Evolutionary conservation across 2,888 invertebrate species (phyloP).

Genomic region (Clivina fossor): DNA sequence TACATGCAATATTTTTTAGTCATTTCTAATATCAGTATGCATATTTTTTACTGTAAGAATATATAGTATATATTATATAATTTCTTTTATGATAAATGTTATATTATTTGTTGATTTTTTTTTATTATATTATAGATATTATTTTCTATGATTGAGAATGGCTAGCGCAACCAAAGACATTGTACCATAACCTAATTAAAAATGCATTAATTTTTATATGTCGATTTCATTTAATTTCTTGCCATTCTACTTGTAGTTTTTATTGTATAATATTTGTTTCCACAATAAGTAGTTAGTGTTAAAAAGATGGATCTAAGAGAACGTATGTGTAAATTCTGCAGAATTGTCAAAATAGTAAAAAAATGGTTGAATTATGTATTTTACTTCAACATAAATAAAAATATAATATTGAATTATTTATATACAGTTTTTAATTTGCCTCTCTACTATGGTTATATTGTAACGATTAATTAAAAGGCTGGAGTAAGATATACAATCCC

Average conservation of each 20-base stretch:
- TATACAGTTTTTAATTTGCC: background rate
- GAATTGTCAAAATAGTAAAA: conserved; percentile 50
- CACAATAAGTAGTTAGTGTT: conserved; percentile 41
- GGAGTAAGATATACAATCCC: too few relatives aligned
- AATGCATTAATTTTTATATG: conserved; percentile 42
- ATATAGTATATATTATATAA: conserved; percentile 40
- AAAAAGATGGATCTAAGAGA: conserved; percentile 49
- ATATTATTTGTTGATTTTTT: conserved; percentile 45
- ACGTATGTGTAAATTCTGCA: conserved; percentile 53
- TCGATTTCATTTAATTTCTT: conserved; percentile 41
- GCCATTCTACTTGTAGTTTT: conserved; percentile 43
- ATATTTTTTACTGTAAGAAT: conserved; percentile 35
- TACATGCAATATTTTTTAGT: conserved; percentile 36
- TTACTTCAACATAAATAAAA: conserved; percentile 45
- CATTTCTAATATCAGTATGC: conserved; percentile 25
- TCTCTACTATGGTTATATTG: background rate
- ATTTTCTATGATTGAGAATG: conserved; percentile 47
- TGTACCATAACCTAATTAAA: conserved; percentile 51
- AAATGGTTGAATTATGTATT: conserved; percentile 53
- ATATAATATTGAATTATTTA: background rate
- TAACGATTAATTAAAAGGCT: too few relatives aligned
- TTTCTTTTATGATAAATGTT: conserved; percentile 42
- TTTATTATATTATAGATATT: conserved; percentile 40
- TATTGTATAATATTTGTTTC: conserved; percentile 39
- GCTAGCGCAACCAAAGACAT: conserved; percentile 56